Conservation (phyloP, 2,888 invertebrate species). For the Tillus elongatus region DNA sequence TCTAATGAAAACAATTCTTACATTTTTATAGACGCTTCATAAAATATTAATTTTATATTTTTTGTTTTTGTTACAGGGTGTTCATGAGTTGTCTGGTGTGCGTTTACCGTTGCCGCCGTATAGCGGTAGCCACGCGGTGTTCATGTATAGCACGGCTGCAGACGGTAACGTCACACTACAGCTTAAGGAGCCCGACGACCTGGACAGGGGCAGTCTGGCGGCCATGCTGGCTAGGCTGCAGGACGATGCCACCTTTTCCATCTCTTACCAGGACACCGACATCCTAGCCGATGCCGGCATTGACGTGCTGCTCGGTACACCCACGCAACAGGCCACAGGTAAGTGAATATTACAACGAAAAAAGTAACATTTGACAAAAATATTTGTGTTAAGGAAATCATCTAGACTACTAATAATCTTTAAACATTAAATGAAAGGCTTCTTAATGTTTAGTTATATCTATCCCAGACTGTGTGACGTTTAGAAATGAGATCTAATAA, state of each 20-base stretch:
- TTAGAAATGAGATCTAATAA: no score
- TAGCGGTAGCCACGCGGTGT: slow-evolving; percentile 54
- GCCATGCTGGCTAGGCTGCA: slow-evolving; percentile 45
- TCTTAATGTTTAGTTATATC: no score
- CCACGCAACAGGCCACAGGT: slow-evolving; percentile 48
- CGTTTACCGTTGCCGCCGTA: slow-evolving; percentile 46
- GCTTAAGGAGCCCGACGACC: slow-evolving; percentile 50
- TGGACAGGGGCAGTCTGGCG: slow-evolving; percentile 41
- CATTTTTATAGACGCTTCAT: no score
- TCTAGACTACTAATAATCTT: no score
- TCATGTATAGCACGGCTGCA: slow-evolving; percentile 60
- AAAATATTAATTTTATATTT: no score
- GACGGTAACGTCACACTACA: slow-evolving; percentile 57
- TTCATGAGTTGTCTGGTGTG: slow-evolving; percentile 41
- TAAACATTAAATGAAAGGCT: no score
- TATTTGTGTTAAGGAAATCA: no score
- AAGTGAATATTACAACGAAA: slow-evolving; percentile 20
- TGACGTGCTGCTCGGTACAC: slow-evolving; percentile 49
- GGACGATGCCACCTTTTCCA: slow-evolving; percentile 59
- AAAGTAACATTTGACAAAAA: slow-evolving; percentile 17
- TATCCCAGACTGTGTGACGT: no score
- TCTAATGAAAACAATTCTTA: no score
- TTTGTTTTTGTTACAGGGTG: slow-evolving; percentile 35
- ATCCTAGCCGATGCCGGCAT: slow-evolving; percentile 52
- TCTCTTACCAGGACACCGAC: slow-evolving; percentile 67